Evolutionary conservation across 2,113 vertebrate genomes (phyloP).

Genomic region (Triplophysa dalaica): DNA sequence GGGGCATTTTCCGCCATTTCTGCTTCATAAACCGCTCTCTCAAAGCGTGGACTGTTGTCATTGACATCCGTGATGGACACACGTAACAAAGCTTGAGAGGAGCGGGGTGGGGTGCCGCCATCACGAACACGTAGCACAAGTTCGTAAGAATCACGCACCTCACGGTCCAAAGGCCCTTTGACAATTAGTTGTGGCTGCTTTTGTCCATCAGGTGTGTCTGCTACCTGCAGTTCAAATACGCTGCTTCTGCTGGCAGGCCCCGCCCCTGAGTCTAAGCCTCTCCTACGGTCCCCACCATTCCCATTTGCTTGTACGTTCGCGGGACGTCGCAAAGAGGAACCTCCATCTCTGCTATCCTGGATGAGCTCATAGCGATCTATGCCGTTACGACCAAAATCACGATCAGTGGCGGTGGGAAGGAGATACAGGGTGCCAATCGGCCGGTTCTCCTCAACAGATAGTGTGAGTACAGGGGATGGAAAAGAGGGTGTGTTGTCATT

Average conservation of each 20-base stretch:
- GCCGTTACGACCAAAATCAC: constrained; percentile 92
- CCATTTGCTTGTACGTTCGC: constrained; percentile 65
- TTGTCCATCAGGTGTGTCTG: constrained; percentile 93
- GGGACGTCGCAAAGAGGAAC: constrained; percentile 64
- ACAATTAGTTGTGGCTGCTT: constrained; percentile 98
- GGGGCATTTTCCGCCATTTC: constrained; percentile 93
- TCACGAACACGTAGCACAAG: constrained; percentile 89
- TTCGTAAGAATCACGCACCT: constrained; percentile 91
- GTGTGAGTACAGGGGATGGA: constrained; percentile 91
- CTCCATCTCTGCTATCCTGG: constrained; percentile 76
- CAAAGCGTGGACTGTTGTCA: constrained; percentile 95
- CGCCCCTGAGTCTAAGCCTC: constrained; percentile 47
- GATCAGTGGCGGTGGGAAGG: constrained; percentile 93
- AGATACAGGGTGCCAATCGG: constrained; percentile 94
- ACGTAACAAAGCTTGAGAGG: constrained; percentile 89
- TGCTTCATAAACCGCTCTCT: constrained; percentile 89
- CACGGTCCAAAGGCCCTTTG: constrained; percentile 90
- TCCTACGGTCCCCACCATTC: constrained; percentile 60
- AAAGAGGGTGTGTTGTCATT: constrained; percentile 98
- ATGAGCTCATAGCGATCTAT: constrained; percentile 94
- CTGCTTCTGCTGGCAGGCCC: constrained; percentile 76
- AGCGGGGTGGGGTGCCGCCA: constrained; percentile 87
- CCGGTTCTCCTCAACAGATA: constrained; percentile 95
- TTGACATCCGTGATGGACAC: constrained; percentile 96
- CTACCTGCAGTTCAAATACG: constrained; percentile 94